Conservation (phyloP, 2,113 vertebrate species). For the Ovis canadensis region DNA sequence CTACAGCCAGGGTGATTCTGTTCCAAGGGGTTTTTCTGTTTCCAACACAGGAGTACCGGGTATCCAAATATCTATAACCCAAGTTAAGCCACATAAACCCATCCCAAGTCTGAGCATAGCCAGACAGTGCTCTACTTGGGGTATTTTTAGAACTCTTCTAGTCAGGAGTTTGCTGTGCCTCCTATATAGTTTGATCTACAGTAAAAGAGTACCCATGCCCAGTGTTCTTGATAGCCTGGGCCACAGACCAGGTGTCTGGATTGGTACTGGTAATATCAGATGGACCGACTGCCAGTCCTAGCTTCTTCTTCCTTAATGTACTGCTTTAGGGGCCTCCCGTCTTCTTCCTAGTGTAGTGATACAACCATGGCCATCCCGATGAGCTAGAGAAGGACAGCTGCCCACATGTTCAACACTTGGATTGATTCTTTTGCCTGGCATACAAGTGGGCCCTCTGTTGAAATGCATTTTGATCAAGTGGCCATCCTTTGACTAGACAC, state of each 20-base stretch:
- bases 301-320: neutral
- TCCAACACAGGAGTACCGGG: neutral
- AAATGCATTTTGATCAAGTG: neutral
- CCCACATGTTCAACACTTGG: neutral
- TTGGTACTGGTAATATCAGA: neutral
- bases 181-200: neutral
- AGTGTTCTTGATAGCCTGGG: neutral
- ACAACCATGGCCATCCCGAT: neutral
- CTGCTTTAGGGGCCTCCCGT: neutral
- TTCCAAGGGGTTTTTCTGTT: neutral
- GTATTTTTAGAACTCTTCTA: neutral
- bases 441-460: neutral
- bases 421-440: neutral
- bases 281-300: neutral
- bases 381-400: neutral
- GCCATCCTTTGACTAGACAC: neutral
- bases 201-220: neutral
- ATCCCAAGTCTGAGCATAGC: neutral
- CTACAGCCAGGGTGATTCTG: neutral
- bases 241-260: neutral
- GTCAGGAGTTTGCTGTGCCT: neutral
- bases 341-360: neutral
- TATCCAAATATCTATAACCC: neutral
- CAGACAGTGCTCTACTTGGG: neutral
- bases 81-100: neutral